A percentile compares a stretch with the other conserved stretches of the same genome.
Evolutionary conservation across 64 coral and sea anemone genomes (phyloP).

Genomic region (Dendronephthya gigantea): DNA sequence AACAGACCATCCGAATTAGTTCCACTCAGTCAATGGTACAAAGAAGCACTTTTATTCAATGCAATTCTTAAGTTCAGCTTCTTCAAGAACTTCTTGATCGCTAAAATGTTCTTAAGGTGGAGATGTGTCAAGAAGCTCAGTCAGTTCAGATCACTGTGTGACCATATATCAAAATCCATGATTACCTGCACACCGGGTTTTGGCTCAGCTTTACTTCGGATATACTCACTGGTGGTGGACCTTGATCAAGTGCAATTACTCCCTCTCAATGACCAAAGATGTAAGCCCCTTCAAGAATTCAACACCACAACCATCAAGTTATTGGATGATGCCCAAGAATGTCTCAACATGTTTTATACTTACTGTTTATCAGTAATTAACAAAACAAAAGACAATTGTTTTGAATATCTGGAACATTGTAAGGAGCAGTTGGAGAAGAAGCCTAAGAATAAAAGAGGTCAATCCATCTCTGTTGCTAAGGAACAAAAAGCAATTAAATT

Average conservation of each 20-base stretch:
- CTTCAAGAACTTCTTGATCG: slow-evolving; percentile 75
- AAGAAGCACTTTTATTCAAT: slow-evolving; percentile 64
- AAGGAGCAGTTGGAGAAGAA: slow-evolving; percentile 69
- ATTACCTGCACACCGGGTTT: slow-evolving; percentile 86
- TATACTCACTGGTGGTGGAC: slow-evolving; percentile 66
- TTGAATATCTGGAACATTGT: slow-evolving; percentile 90
- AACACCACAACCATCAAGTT: slow-evolving; percentile 58
- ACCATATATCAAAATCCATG: slow-evolving; percentile 50
- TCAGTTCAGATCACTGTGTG: slow-evolving; percentile 57
- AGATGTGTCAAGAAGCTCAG: slow-evolving; percentile 61
- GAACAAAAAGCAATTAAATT: slow-evolving; percentile 50
- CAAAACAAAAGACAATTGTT: slow-evolving; percentile 84
- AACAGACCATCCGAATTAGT: slow-evolving; percentile 65
- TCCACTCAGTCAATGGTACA: slow-evolving; percentile 82
- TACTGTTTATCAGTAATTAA: slow-evolving; percentile 83
- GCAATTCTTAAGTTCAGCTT: slow-evolving; percentile 65
- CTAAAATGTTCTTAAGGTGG: slow-evolving; percentile 86
- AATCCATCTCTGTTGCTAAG: slow-evolving; percentile 71
- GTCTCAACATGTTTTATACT: slow-evolving; percentile 69
- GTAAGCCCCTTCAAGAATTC: slow-evolving; percentile 70
- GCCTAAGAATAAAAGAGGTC: slow-evolving; percentile 53
- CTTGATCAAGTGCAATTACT: slow-evolving; percentile 69
- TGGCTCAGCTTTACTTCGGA: slow-evolving; percentile 81
- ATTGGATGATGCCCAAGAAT: slow-evolving; percentile 42
- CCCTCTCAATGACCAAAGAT: slow-evolving; percentile 61